Percentiles rank a stretch among this genome's conserved stretches.
Conservation (phyloP, 2,797 vertebrate genomes). For the Gallinago solitaria region DNA sequence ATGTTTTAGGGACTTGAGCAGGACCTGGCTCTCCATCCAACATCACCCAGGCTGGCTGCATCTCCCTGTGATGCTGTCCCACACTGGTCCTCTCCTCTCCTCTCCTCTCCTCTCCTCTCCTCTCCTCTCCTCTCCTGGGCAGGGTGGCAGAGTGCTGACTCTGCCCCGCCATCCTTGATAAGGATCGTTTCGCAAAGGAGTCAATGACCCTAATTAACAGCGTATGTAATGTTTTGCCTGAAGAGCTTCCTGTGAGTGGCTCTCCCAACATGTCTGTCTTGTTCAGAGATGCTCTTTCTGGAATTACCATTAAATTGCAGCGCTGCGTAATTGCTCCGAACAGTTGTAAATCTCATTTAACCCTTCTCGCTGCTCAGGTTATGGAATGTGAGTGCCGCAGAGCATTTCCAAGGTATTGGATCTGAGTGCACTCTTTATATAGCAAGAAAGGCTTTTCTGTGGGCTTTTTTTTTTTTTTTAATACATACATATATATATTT, state of each 20-base stretch:
- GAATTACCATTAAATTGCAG: conserved; percentile 62
- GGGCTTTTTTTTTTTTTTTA: not conserved
- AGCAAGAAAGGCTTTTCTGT: conserved; percentile 30
- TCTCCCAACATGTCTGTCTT: conserved; percentile 57
- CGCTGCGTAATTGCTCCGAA: conserved; percentile 5
- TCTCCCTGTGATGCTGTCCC: not conserved
- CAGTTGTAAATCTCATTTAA: conserved; percentile 51
- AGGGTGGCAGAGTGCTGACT: not conserved
- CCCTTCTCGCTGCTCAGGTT: not conserved
- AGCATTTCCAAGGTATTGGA: not conserved
- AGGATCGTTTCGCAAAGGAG: conserved; percentile 11
- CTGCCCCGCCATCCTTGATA: not conserved
- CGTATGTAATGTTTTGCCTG: conserved; percentile 57
- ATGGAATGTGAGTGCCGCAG: not conserved
- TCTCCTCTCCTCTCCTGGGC: not conserved
- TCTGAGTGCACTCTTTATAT: conserved; percentile 12
- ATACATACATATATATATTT: not conserved
- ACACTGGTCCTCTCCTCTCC: not conserved
- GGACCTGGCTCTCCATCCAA: not conserved
- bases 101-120: not conserved
- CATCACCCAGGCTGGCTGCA: not conserved
- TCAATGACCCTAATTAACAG: conserved; percentile 62
- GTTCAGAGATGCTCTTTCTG: conserved; percentile 57
- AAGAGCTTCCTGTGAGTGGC: conserved; percentile 59
- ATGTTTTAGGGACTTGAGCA: not conserved